Conservation (phyloP, 1,140 invertebrate species). For the Lepidurus apus region DNA sequence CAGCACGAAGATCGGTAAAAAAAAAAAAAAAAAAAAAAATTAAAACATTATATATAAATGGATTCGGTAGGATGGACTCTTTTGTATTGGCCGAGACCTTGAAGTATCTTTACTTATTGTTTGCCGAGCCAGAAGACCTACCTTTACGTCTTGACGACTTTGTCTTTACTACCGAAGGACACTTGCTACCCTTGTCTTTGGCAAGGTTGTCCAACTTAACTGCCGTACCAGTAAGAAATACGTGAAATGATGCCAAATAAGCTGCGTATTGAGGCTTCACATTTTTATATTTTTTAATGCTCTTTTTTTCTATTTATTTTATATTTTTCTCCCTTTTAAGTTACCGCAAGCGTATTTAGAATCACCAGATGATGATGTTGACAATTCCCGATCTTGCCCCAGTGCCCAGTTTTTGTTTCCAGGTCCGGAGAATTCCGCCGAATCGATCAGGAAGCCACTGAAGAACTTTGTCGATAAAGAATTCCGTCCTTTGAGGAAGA, state of each 20-base stretch:
- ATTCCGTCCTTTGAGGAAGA: slow-evolving; percentile 60
- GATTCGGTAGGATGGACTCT: slow-evolving; percentile 77
- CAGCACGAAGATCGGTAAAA: slow-evolving; percentile 70
- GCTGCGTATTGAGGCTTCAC: neutral
- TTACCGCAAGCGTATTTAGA: neutral
- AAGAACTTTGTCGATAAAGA: slow-evolving; percentile 74
- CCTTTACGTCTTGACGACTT: slow-evolving; percentile 91
- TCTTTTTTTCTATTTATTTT: too few relatives aligned
- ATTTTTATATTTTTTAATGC: neutral
- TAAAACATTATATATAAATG: neutral
- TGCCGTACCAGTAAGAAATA: slow-evolving; percentile 44
- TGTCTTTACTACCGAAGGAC: slow-evolving; percentile 94
- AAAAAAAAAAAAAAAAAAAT: neutral
- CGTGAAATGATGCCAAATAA: neutral
- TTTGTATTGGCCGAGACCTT: slow-evolving; percentile 97
- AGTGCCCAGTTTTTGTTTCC: slow-evolving; percentile 77
- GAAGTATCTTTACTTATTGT: slow-evolving; percentile 93
- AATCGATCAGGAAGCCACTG: slow-evolving; percentile 55
- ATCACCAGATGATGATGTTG: slow-evolving; percentile 41
- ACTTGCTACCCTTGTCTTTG: slow-evolving; percentile 82
- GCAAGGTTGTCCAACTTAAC: slow-evolving; percentile 50
- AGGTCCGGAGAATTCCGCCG: slow-evolving; percentile 53
- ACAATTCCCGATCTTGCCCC: slow-evolving; percentile 70
- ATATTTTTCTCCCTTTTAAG: neutral
- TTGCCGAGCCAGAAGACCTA: slow-evolving; percentile 80